Evolutionary conservation across 2,888 invertebrate species (phyloP).

Genomic region (Rhagonycha lutea): DNA sequence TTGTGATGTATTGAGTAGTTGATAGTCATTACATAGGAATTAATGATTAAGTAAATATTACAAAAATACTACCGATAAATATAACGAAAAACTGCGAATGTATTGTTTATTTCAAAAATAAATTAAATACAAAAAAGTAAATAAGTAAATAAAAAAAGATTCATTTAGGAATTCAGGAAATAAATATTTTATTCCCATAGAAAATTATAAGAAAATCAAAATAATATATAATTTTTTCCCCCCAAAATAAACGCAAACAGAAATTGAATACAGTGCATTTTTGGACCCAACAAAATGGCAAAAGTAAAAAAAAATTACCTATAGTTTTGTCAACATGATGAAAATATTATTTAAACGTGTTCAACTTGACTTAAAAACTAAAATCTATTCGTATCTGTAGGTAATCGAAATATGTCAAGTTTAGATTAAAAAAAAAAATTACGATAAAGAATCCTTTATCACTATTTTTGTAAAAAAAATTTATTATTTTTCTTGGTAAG

Average conservation of each 20-base stretch:
- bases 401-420: not conserved
- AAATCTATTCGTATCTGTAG: not conserved
- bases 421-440: not conserved
- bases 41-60: not conserved
- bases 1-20: not conserved
- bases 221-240: too few species aligned
- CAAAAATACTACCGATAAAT: not conserved
- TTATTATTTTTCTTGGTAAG: too few species aligned
- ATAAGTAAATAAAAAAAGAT: too few species aligned
- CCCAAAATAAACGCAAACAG: too few species aligned
- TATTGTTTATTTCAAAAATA: too few species aligned
- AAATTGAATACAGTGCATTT: not conserved
- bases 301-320: not conserved
- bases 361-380: not conserved
- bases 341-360: not conserved
- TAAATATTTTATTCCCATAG: too few species aligned
- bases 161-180: too few species aligned
- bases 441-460: not conserved
- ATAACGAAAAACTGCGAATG: not conserved
- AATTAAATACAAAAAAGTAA: too few species aligned
- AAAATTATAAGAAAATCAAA: too few species aligned
- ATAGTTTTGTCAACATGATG: not conserved
- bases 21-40: not conserved
- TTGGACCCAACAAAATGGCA: not conserved
- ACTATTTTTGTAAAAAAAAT: not conserved